These are phyloP conservation scores for Aphyosemion australe DNA, from an alignment of 2,113 vertebrate genomes.

Conservation along the genomic window DNA sequence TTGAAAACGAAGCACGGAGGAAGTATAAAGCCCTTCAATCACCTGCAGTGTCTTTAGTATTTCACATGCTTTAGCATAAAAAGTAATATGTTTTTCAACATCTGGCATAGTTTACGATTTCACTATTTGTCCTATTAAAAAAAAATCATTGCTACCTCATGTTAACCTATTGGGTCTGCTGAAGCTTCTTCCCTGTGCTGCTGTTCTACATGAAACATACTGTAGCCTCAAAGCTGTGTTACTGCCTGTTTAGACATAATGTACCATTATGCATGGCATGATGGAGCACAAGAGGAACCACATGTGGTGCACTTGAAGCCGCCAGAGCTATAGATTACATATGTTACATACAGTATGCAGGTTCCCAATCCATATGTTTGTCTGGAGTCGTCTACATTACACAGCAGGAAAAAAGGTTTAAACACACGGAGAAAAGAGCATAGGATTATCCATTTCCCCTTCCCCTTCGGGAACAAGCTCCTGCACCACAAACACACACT, in stretches of 20 bases:
- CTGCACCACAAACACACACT: slow-evolving; percentile 8
- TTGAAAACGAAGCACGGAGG: slow-evolving; percentile 50
- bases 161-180: slow-evolving; percentile 44
- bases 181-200: slow-evolving; percentile 42
- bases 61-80: slow-evolving; percentile 6
- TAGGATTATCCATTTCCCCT: slow-evolving; percentile 66
- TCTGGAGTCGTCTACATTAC: slow-evolving; percentile 22
- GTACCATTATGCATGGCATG: slow-evolving; percentile 67
- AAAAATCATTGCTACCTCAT: slow-evolving; percentile 23
- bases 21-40: slow-evolving; percentile 7
- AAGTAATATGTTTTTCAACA: slow-evolving; percentile 8
- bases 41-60: slow-evolving; percentile 1
- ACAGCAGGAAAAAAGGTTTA: slow-evolving; percentile 37
- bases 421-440: slow-evolving; percentile 50
- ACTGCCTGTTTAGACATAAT: slow-evolving; percentile 70
- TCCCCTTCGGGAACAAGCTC: slow-evolving; percentile 37
- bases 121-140: slow-evolving; percentile 10
- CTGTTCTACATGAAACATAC: slow-evolving; percentile 60
- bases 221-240: slow-evolving; percentile 66
- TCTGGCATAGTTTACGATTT: slow-evolving; percentile 27
- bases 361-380: slow-evolving; percentile 26
- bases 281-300: slow-evolving; percentile 66
- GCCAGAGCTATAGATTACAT: slow-evolving; percentile 68
- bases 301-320: slow-evolving; percentile 61
- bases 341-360: slow-evolving; percentile 57